A percentile compares a stretch with the other conserved stretches of the same genome.
These are phyloP conservation scores for Dioctria rufipes DNA, from an alignment of 2,888 invertebrate genomes.

Conservation along the genomic window DNA sequence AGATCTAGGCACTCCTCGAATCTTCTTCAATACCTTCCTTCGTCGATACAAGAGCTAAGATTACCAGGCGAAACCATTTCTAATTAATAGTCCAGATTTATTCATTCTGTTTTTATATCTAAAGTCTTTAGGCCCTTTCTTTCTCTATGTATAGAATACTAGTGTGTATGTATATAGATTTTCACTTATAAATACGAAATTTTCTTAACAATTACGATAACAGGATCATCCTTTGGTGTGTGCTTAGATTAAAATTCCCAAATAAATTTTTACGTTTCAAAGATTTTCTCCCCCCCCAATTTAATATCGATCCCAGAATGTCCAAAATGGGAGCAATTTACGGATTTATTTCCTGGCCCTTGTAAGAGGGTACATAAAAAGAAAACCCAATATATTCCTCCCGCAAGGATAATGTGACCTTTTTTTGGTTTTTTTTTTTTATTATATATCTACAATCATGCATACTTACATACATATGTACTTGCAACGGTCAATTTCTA, in stretches of 20 bases:
- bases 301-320: conserved; percentile 23
- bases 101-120: too few relatives aligned
- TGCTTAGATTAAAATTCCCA: conserved; percentile 3
- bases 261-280: conserved; percentile 27
- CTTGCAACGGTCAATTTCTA: too few relatives aligned
- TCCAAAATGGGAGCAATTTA: neutral
- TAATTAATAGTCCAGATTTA: too few relatives aligned
- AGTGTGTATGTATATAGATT: too few relatives aligned
- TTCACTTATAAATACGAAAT: neutral
- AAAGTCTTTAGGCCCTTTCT: too few relatives aligned
- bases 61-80: too few relatives aligned
- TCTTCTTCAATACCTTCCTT: too few relatives aligned
- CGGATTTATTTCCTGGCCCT: neutral
- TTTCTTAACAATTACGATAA: neutral
- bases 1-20: too few relatives aligned
- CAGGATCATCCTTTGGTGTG: neutral
- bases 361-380: conserved; percentile 6
- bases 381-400: neutral
- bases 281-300: conserved; percentile 12
- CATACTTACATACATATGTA: neutral
- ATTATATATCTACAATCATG: neutral
- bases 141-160: too few relatives aligned
- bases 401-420: conserved; percentile 9
- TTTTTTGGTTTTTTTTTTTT: neutral
- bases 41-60: too few relatives aligned